Evolutionary conservation across 2,888 invertebrate species (phyloP), one percentile per base, ranked within the genome.

Genomic region (Prosopocoilus inquinatus): DNA sequence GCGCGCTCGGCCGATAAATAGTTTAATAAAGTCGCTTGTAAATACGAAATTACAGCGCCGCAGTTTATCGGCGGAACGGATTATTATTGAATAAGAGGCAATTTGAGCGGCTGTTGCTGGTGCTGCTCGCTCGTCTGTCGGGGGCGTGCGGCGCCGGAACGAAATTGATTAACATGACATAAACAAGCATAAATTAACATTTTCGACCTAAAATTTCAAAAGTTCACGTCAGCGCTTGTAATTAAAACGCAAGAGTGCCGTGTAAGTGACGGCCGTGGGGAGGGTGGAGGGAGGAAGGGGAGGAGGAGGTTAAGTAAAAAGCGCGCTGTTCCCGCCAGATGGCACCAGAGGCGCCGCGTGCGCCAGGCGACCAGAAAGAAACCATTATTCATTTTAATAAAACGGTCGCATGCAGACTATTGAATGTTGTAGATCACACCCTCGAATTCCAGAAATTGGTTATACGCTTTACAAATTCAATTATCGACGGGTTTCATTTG

Each of bases 361-460:
- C 66, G 62, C 61, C 60, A 65, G 64, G 66, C 67, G 68, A 64
- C 66, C 67, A 67, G 72, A 71, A 73, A 73, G 72, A 73, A 72
- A 71, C 71, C 72, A 73, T 73, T 71, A 72, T 69, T 72, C 72
- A 74, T 74, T 72, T 73, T 73, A 73, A 74, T 74, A 72, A 72
- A 73, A 73, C 67, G 71, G 70, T 70, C 70, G 67, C 70, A 66
- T 70, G 70, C 70, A 70, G 71, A 66, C 70, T 70, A 70, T 71
- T 66, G 69, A 69, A 70, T 70, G 66, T 67, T 66, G 65, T 65
- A 63, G 64, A 64, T 67, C 63, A 60, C 63, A 65, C 63, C 59
- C 58, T 52, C 50, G 56, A 41, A 47, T 47, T 47, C 41, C 35
- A 47, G 53, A 53, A 53, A 48, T 53, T 47, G 43, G 34, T 15